Conservation (phyloP, 2,797 vertebrate species). For the Coregonus sp. region DNA sequence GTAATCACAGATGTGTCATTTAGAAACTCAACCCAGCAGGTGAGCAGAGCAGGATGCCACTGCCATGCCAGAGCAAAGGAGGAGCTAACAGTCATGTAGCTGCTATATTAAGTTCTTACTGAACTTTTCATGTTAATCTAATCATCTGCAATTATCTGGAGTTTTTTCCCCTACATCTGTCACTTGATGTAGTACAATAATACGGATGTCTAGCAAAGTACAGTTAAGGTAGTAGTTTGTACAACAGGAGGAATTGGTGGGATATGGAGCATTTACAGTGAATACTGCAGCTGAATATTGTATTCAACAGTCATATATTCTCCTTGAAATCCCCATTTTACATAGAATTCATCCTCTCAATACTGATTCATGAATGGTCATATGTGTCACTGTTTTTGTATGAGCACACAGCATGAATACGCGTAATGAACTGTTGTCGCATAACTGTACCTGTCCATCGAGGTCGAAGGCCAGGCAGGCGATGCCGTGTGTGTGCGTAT, state of each 20-base stretch:
- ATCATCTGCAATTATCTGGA: too few relatives aligned
- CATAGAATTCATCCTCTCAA: too few relatives aligned
- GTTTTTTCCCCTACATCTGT: background rate
- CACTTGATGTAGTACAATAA: background rate
- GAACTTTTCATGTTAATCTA: too few relatives aligned
- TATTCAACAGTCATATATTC: too few relatives aligned
- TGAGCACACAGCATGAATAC: background rate
- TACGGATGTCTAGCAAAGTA: too few relatives aligned
- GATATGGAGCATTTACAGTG: background rate
- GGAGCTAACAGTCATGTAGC: too few relatives aligned
- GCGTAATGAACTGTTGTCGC: background rate
- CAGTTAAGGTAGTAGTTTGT: too few relatives aligned
- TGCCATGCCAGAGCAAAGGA: too few relatives aligned
- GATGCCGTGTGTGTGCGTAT: slow-evolving; percentile 93
- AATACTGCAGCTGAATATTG: background rate
- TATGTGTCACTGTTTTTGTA: background rate
- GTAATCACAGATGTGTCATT: slow-evolving; percentile 58
- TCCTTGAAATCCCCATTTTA: too few relatives aligned
- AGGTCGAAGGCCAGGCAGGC: slow-evolving; percentile 97
- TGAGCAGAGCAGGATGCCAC: background rate
- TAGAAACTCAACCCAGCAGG: slow-evolving; percentile 27
- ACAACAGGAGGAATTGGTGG: too few relatives aligned
- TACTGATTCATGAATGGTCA: too few relatives aligned
- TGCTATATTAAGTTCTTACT: too few relatives aligned
- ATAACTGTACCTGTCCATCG: slow-evolving; percentile 88